Percentiles rank a stretch among this genome's conserved stretches.
phyloP scores from a whole-genome alignment of 2,113 vertebrate species.

The Delphinus delphis region DNA sequence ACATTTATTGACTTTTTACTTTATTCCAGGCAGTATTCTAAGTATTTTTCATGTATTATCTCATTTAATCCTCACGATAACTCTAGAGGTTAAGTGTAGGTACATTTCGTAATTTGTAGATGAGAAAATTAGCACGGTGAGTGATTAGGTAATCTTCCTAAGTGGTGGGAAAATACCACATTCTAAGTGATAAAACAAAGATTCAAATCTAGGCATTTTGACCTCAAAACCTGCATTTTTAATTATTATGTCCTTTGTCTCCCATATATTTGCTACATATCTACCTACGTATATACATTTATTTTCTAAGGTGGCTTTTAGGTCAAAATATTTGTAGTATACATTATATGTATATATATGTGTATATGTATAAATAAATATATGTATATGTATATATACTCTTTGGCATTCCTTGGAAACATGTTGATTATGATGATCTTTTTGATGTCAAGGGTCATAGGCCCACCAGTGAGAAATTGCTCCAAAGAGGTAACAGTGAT shows the following conservation, averaged over 20 bases:
- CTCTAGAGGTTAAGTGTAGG: background rate
- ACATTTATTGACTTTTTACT: background rate
- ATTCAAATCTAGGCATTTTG: background rate
- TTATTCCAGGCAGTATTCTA: background rate
- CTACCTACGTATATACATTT: background rate
- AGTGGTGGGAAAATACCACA: background rate
- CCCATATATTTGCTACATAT: background rate
- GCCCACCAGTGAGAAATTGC: background rate
- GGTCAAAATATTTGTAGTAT: background rate
- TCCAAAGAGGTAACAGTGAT: background rate
- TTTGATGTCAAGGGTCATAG: background rate
- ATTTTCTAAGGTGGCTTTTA: background rate
- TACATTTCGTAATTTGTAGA: background rate
- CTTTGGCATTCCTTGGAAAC: background rate
- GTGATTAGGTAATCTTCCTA: background rate
- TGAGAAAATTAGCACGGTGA: background rate
- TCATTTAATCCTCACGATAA: background rate
- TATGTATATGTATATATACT: background rate
- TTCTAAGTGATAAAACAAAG: background rate
- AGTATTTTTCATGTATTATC: background rate
- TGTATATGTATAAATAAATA: background rate
- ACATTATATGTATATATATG: fast-evolving
- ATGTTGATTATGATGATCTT: background rate
- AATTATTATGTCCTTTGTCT: background rate
- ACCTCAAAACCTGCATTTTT: background rate